Conservation (phyloP, 2,797 vertebrate genomes). For the Astyanax mexicanus region DNA sequence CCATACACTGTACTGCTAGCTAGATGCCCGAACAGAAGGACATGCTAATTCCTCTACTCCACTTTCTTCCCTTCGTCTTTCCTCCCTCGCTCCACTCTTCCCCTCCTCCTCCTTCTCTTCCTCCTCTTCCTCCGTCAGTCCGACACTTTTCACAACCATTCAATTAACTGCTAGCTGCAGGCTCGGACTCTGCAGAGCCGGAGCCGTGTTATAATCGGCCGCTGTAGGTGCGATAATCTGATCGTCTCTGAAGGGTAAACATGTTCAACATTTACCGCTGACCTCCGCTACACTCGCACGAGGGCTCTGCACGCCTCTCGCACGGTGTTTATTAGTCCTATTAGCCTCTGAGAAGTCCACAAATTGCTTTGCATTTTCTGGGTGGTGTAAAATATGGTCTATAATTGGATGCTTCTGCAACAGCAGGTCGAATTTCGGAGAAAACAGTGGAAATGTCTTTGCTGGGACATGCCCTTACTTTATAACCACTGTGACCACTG, state of each 20-base stretch:
- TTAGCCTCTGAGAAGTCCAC: no score
- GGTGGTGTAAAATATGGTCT: no score
- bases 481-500: no score
- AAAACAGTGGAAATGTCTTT: no score
- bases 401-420: no score
- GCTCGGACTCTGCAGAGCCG: slow-evolving; percentile 24
- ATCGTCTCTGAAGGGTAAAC: slow-evolving; percentile 77
- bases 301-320: slow-evolving; percentile 5
- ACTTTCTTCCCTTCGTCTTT: background rate
- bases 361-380: no score
- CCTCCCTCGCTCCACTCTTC: slow-evolving; percentile 1
- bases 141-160: slow-evolving; percentile 37
- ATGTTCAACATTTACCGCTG: slow-evolving; percentile 78
- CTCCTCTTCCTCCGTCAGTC: background rate
- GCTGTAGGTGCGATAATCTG: slow-evolving; percentile 74
- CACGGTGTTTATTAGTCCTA: no score
- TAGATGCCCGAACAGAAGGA: background rate
- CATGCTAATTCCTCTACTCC: slow-evolving; percentile 6
- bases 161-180: slow-evolving; percentile 52
- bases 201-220: slow-evolving; percentile 60
- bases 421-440: no score
- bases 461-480: no score
- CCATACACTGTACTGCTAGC: background rate
- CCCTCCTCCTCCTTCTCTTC: slow-evolving; percentile 12
- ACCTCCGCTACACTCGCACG: slow-evolving; percentile 78